Evolutionary conservation across 2,113 vertebrate genomes (phyloP), one percentile per base, ranked within the genome.

Genomic region (Oncorhynchus keta): DNA sequence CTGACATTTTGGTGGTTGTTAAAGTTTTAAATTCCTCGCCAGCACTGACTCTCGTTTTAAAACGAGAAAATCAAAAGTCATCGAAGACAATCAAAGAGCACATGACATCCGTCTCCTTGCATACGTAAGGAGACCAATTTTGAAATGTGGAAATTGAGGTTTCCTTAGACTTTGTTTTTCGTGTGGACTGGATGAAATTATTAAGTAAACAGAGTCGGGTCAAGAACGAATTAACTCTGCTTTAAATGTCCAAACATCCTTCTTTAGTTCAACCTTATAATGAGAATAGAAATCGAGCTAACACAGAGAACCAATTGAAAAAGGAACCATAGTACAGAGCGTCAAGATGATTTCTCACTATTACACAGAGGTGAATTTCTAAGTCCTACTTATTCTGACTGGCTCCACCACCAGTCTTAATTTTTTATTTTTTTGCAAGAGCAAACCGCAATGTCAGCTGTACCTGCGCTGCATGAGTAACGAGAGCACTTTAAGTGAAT

Each of bases 1-100:
- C 77, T 91, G 89, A 87, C 87, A 90, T 91, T 90, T 90, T 73
- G 76, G 74, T 16, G 82, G 82, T 84, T 84, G 83, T 89, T 84
- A 88, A 85, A 85, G 80, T 83, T 85, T 87, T 83, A 45, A 11
- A 11, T 45, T 45, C 81, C 85, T 85, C 80, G 75, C 76, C 68
- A 74, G 13, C 12, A 28, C 22, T 5, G 28, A 26, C 49, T 68
- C 4, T 59, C 68, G 75, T 83, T 12, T n/a, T 77, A 88, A 85
- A 84, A 80, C 59, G 1, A 74, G 28, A 28, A 74, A 81, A 45
- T 11, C 2, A 12, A 45, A 45, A 45, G 39, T 45, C 8, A 45
- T 45, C 9, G 79, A 66, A 66, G 62, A 80, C 75, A 72, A 76
- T 80, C 81, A 2, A 39, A 45, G 16, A 39, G 16, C 78, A 55